Base-by-base conservation (phyloP, 2,113 vertebrate species). In the Himantopus leucocephalus region DNA sequence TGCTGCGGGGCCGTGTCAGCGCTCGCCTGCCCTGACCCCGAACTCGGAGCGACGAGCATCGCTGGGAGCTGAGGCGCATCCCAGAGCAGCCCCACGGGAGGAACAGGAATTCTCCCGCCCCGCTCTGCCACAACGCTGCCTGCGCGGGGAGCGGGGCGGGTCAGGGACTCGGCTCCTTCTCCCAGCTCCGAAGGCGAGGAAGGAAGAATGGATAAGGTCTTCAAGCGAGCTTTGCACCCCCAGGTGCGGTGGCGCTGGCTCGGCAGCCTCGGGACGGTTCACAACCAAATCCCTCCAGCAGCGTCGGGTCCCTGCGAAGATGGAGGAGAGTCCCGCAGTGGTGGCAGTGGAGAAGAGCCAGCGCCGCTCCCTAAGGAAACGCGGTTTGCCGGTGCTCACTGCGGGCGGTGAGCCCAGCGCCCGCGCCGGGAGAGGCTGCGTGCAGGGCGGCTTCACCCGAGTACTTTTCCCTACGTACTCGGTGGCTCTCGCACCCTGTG, bases 401-500 rank as follows among this genome's bases (percentile, higher is more conserved):
- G 85, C n/a, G 6, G 39, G 37, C 4, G 47, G 14, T 1, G 90
- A 30, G 17, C 32, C 35, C 72, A 12, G 30, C 48, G 8, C 59
- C 41, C 1, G 2, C 6, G 1, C 7, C 5, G 0, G 55, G 29
- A 50, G 55, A 10, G 37, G 74, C 62, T 50, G 72, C 6, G 5
- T 5, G 2, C 2, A 3, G 20, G n/a, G 8, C 47, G 10, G 27
- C 53, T 30, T 48, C 53, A 67, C 26, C 35, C 2, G 0, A 43
- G 24, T 12, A 1, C n/a, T 47, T 11, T 21, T 22, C 48, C 78
- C 32, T 32, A 4, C 1, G 2, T 12, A 41, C 17, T 37, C 13
- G 1, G 68, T 24, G 45, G 70, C 37, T 34, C 8, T 0, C 2
- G 1, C 39, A 21, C 3, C n/a, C 13, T 0, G 27, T 0, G 50